A percentile compares a stretch with the other conserved stretches of the same genome.
phyloP scores from a whole-genome alignment of 23 tunicate genomes.

The Trididemnum clinides region DNA sequence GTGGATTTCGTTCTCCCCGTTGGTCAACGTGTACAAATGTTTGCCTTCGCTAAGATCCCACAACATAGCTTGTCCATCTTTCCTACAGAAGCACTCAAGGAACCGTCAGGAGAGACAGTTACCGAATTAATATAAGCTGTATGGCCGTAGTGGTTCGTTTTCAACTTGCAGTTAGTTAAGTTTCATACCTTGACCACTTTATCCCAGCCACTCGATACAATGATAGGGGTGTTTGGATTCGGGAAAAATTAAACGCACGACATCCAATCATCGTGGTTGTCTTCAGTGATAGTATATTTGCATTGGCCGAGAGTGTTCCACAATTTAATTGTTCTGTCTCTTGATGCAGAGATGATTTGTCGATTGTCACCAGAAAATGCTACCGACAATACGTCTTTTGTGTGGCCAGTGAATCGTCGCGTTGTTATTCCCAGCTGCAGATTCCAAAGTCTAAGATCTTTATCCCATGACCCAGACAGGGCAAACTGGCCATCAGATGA shows the following conservation, averaged over 20 bases:
- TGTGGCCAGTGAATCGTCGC: slow-evolving; percentile 90
- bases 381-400: slow-evolving; percentile 97
- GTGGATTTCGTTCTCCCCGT: slow-evolving; percentile 94
- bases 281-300: slow-evolving; percentile 96
- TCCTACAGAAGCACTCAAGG: slow-evolving; percentile 99
- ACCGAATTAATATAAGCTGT: slow-evolving; percentile 95
- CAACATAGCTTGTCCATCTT: slow-evolving; percentile 99
- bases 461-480: slow-evolving; percentile 99
- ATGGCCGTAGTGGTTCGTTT: slow-evolving; percentile 96
- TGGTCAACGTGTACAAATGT: slow-evolving; percentile 89
- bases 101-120: slow-evolving; percentile 98
- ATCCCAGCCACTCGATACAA: slow-evolving; percentile 99
- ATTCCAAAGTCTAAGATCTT: slow-evolving; percentile 91
- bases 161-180: slow-evolving; percentile 97
- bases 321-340: slow-evolving; percentile 94
- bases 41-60: slow-evolving; percentile 99
- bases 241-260: slow-evolving; percentile 99
- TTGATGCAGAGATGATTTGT: slow-evolving; percentile 95
- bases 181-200: slow-evolving; percentile 99
- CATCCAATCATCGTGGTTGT: slow-evolving; percentile 97
- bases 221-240: slow-evolving; percentile 92
- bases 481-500: slow-evolving; percentile 99
- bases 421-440: slow-evolving; percentile 83
- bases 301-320: slow-evolving; percentile 99
- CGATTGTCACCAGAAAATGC: slow-evolving; percentile 98